Conservation (phyloP, 2,888 invertebrate species). For the Cosmia pyralina region DNA sequence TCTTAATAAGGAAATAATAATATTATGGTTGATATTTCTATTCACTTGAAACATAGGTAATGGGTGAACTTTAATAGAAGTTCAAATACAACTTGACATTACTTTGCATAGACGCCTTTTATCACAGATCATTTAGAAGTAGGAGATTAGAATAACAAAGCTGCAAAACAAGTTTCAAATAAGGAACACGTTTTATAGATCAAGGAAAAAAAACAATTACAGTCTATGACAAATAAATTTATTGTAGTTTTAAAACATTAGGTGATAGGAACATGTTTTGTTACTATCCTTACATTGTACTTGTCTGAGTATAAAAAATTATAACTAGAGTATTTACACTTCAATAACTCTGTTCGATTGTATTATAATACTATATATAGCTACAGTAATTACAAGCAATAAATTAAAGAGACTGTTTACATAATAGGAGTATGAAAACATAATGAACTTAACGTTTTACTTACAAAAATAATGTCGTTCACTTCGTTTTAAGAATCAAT, state of each 20-base stretch:
- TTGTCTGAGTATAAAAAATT: constrained; percentile 42
- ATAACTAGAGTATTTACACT: constrained; percentile 40
- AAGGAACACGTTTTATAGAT: constrained; percentile 16
- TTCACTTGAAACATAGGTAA: no score
- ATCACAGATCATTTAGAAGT: neutral
- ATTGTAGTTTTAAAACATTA: constrained; percentile 41
- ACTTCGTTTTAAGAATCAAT: constrained; percentile 2
- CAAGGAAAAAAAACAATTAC: constrained; percentile 42
- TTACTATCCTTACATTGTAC: constrained; percentile 46
- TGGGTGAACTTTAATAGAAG: neutral
- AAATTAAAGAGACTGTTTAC: constrained; percentile 25
- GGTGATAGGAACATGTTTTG: constrained; percentile 57
- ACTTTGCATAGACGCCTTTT: neutral
- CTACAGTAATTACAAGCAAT: constrained; percentile 20
- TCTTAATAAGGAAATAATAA: neutral
- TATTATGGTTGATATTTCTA: neutral
- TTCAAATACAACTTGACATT: neutral
- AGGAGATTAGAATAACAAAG: constrained; percentile 15
- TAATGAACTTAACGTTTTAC: neutral
- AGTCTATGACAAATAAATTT: constrained; percentile 40
- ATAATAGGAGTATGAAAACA: constrained; percentile 32
- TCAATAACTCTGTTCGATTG: constrained; percentile 13
- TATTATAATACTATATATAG: constrained; percentile 6
- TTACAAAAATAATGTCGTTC: constrained; percentile 10
- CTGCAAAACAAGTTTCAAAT: constrained; percentile 18